Conservation (phyloP, 2,888 invertebrate genomes). For the Pseudococcus viburni region DNA sequence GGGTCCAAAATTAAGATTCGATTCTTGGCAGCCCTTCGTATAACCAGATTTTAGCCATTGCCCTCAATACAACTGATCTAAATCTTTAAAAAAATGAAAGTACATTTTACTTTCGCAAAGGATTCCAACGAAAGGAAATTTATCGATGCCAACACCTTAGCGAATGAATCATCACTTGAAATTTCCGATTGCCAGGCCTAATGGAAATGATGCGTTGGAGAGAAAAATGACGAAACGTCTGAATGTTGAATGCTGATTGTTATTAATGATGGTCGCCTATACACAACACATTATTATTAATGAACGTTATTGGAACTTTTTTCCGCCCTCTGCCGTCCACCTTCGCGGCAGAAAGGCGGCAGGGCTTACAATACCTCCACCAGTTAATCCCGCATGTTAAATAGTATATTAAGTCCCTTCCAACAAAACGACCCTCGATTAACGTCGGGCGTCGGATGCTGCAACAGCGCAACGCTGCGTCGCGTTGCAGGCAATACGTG, state of each 20-base stretch:
- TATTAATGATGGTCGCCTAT: constrained; percentile 37
- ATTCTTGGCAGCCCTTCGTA: too few species aligned
- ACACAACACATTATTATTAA: constrained; percentile 40
- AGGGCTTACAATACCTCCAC: constrained; percentile 15
- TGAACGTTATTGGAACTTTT: constrained; percentile 50
- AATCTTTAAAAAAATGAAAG: not conserved
- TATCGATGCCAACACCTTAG: not conserved
- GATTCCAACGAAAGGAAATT: not conserved
- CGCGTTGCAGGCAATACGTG: constrained; percentile 40
- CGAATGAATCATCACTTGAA: constrained; percentile 16
- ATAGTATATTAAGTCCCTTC: constrained; percentile 52
- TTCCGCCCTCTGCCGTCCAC: not conserved
- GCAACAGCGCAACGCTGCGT: not conserved
- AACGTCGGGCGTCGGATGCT: not conserved
- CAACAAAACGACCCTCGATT: constrained; percentile 51
- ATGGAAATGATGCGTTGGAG: constrained; percentile 25
- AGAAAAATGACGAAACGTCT: constrained; percentile 52
- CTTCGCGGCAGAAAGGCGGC: not conserved
- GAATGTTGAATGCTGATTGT: constrained; percentile 45
- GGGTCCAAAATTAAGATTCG: too few species aligned
- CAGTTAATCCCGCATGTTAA: constrained; percentile 50
- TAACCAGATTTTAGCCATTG: too few species aligned
- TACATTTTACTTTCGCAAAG: not conserved
- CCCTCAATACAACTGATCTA: too few species aligned
- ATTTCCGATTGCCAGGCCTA: constrained; percentile 25